Conservation (phyloP, 2,113 vertebrate genomes). For the Mola mola region DNA sequence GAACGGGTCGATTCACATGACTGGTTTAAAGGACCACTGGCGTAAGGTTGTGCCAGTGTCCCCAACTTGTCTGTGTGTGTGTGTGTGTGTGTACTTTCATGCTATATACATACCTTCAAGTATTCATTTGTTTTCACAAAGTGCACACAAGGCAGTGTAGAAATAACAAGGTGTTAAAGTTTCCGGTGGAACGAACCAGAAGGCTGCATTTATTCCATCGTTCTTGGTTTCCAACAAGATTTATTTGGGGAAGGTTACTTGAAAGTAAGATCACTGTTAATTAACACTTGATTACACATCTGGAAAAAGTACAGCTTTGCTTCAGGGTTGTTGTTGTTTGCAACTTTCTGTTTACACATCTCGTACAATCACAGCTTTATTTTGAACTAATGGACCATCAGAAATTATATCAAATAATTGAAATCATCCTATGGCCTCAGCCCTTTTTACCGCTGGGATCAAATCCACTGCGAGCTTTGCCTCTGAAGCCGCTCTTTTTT, state of each 20-base stretch:
- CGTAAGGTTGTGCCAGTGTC: slow-evolving; percentile 78
- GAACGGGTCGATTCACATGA: slow-evolving; percentile 82
- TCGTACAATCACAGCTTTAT: slow-evolving; percentile 73
- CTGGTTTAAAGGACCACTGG: slow-evolving; percentile 79
- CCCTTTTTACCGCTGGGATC: slow-evolving; percentile 29
- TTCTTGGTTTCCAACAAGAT: slow-evolving; percentile 27
- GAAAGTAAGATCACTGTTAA: slow-evolving; percentile 52
- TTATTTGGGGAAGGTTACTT: slow-evolving; percentile 52
- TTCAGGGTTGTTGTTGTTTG: slow-evolving; percentile 61
- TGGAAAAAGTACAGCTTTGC: slow-evolving; percentile 58
- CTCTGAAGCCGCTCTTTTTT: slow-evolving; percentile 29
- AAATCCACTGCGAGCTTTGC: slow-evolving; percentile 50
- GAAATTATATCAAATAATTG: slow-evolving; percentile 78
- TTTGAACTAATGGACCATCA: slow-evolving; percentile 82
- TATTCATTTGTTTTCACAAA: slow-evolving; percentile 44
- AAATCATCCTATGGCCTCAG: slow-evolving; percentile 66
- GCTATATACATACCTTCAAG: slow-evolving; percentile 4
- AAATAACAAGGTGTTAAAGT: slow-evolving; percentile 59
- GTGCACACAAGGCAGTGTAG: slow-evolving; percentile 42
- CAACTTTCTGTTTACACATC: slow-evolving; percentile 69
- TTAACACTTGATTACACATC: slow-evolving; percentile 68
- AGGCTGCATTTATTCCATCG: slow-evolving; percentile 33
- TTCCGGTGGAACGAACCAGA: slow-evolving; percentile 40
- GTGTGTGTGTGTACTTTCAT: slow-evolving; percentile 14
- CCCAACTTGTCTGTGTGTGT: slow-evolving; percentile 34